Base-by-base conservation (phyloP, 2,888 invertebrate genomes). In the Syrista parreyssii region DNA sequence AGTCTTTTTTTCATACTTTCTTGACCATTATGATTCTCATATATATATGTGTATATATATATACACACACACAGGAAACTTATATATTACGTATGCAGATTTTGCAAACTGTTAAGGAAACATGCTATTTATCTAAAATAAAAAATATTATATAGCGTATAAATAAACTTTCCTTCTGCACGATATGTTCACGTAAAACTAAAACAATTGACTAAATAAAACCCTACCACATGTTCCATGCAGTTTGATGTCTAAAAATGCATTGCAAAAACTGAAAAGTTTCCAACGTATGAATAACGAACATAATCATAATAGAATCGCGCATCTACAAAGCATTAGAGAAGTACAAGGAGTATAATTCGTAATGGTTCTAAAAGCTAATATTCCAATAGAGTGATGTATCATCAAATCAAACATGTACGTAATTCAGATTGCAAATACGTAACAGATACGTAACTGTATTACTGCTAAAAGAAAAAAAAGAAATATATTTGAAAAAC, bases 401-500 rank as follows among this genome's bases (percentile, higher is more conserved):
- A 40, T 40, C 15, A 15, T 40, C 15, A 40, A 15, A 40, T 40
- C 40, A 40, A 40, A 40, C 40, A 40, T 40, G 40, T 15, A 15
- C 2, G 40, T 40, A 4, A 15, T 15, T 40, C 15, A 15, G 15
- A 15, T 40, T 6, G 15, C 2, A 40, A 40, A 40, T 55, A 55
- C 23, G 55, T 55, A 55, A 55, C 2, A 55, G 23, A 55, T 55
- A 55, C 23, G 9, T 3, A 55, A 55, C 9, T 55, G 55, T 23
- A 23, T 23, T 23, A 40, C 34, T 15, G 55, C 40, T 32, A 69
- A 31, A 23, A 69, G 9, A 23, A 76, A 73, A 71, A 12, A 23
- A 32, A 4, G 4, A 75, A 40, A 76, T 33, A 33, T n/a, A 72
- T 23, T 86, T 2, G 2, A 23, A 55, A 9, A 23, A 90, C 89